Evolutionary conservation across 2,888 invertebrate genomes (phyloP).

Genomic region (Cephalotes varians): DNA sequence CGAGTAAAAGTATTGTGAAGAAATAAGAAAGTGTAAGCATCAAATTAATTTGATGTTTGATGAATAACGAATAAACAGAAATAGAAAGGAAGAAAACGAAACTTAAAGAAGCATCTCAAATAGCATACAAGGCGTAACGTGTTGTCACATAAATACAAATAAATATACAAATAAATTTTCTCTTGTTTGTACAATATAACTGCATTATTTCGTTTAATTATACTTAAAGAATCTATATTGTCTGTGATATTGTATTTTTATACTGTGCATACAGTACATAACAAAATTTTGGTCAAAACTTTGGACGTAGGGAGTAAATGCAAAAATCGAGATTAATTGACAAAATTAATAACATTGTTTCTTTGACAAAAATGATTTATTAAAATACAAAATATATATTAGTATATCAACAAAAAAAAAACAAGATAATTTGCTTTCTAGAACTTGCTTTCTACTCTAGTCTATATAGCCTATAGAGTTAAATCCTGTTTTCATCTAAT

Average conservation of each 20-base stretch:
- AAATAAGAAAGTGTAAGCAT: slow-evolving; percentile 13
- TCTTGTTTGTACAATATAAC: slow-evolving; percentile 65
- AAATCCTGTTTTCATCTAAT: no score
- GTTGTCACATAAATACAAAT: slow-evolving; percentile 66
- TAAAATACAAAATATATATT: no score
- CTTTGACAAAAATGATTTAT: background rate
- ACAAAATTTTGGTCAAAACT: background rate
- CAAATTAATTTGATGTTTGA: slow-evolving; percentile 37
- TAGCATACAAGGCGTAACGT: slow-evolving; percentile 52
- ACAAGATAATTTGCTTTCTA: no score
- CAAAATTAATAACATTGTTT: background rate
- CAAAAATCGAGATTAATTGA: background rate
- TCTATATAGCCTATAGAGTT: no score
- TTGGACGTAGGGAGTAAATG: background rate
- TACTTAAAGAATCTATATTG: background rate
- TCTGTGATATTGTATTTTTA: background rate
- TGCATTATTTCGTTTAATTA: slow-evolving; percentile 26
- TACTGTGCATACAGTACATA: background rate
- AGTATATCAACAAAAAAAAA: no score
- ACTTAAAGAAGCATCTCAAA: slow-evolving; percentile 59
- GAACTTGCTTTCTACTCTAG: no score
- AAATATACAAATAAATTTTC: slow-evolving; percentile 70
- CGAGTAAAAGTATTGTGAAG: slow-evolving; percentile 43
- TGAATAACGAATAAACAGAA: background rate
- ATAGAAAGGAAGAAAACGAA: slow-evolving; percentile 4